These are phyloP conservation scores for Propithecus deckenii DNA, from an alignment of 2,797 vertebrate genomes.

Conservation along the genomic window DNA sequence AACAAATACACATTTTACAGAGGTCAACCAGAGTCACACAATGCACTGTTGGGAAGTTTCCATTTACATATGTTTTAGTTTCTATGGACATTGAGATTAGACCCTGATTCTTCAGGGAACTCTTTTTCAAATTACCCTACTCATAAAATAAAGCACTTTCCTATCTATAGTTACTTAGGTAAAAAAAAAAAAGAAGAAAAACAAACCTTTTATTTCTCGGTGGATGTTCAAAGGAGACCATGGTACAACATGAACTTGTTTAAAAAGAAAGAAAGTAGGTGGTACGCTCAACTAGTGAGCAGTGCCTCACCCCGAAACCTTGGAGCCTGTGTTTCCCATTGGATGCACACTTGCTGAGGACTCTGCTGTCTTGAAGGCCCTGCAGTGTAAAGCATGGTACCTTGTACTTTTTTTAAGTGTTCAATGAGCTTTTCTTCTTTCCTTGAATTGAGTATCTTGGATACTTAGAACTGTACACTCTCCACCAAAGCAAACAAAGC, in stretches of 20 bases:
- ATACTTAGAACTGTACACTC: background rate
- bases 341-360: background rate
- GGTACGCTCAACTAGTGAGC: background rate
- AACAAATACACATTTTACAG: background rate
- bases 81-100: background rate
- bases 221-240: background rate
- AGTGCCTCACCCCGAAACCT: fast-evolving
- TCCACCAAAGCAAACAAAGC: background rate
- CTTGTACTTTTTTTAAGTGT: background rate
- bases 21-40: background rate
- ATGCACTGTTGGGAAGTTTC: background rate
- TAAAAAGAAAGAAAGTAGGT: background rate
- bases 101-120: background rate
- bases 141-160: background rate
- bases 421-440: background rate
- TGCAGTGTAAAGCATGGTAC: background rate
- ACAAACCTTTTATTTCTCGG: background rate
- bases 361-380: background rate
- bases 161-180: background rate
- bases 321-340: background rate
- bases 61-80: background rate
- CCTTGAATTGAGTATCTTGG: background rate
- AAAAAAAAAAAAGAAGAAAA: background rate
- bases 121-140: background rate
- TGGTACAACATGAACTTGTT: background rate